A percentile compares a stretch with the other conserved stretches of the same genome.
phyloP scores from a whole-genome alignment of 2,888 invertebrate genomes.

The Ochropleura leucogaster region DNA sequence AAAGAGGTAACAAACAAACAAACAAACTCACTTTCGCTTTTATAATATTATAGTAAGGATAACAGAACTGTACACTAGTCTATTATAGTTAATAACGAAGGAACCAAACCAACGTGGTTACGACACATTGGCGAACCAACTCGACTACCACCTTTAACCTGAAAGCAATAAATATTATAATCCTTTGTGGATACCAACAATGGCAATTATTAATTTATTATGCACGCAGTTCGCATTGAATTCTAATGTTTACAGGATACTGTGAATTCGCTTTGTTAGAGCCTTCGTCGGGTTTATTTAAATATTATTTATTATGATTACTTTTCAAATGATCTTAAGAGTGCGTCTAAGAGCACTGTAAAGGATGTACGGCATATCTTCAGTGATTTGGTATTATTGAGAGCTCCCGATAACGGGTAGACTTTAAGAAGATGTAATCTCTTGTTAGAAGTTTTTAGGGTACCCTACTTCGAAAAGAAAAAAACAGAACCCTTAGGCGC shows the following conservation, averaged over 20 bases:
- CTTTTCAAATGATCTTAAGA: not conserved
- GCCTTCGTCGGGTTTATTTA: not conserved
- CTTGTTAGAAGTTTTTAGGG: no score
- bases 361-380: no score
- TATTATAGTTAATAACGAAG: slow-evolving; percentile 10
- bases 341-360: not conserved
- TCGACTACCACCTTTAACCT: slow-evolving; percentile 26
- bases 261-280: slow-evolving; percentile 18
- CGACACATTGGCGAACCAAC: not conserved
- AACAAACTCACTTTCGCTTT: no score
- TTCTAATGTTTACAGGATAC: slow-evolving; percentile 56
- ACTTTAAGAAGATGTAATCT: no score
- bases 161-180: slow-evolving; percentile 9
- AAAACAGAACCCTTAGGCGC: no score
- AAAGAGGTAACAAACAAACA: no score
- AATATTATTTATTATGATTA: not conserved
- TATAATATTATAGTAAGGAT: no score
- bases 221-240: slow-evolving; percentile 49
- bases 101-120: not conserved
- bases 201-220: slow-evolving; percentile 39
- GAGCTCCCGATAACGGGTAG: no score
- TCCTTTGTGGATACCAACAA: slow-evolving; percentile 41
- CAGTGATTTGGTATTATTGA: no score
- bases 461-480: no score
- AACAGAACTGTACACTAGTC: slow-evolving; percentile 11